Evolutionary conservation across 2,797 vertebrate genomes (phyloP).

Genomic region (Onychomys torridus): DNA sequence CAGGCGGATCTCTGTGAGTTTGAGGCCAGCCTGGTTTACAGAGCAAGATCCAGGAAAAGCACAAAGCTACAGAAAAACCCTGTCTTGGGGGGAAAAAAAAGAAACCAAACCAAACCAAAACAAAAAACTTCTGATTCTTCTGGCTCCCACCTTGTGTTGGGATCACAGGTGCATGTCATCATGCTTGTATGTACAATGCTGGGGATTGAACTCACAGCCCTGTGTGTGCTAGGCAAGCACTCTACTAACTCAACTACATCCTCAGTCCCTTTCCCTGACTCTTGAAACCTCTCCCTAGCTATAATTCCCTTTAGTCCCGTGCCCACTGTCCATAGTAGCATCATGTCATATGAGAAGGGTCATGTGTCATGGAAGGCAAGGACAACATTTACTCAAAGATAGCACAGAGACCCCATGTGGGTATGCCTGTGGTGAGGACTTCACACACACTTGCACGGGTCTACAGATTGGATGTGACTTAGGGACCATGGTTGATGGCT

Average conservation of each 20-base stretch:
- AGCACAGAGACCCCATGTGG: not conserved
- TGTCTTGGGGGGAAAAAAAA: too few species aligned
- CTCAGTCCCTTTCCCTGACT: not conserved
- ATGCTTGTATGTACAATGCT: not conserved
- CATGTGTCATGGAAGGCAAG: not conserved
- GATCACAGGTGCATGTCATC: not conserved
- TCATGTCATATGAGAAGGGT: not conserved
- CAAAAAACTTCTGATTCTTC: too few species aligned
- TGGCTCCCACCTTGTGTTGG: not conserved
- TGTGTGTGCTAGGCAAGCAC: not conserved
- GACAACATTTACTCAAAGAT: not conserved
- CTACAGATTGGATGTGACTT: not conserved
- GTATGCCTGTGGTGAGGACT: not conserved
- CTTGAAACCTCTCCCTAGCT: not conserved
- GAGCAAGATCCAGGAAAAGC: too few species aligned
- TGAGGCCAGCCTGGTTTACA: too few species aligned
- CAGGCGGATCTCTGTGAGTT: too few species aligned
- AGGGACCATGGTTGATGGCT: not conserved
- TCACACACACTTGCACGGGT: not conserved
- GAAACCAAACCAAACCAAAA: too few species aligned
- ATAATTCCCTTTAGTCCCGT: not conserved
- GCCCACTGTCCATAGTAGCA: not conserved
- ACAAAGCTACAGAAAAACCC: too few species aligned
- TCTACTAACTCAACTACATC: not conserved
- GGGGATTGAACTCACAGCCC: not conserved